phyloP scores from a whole-genome alignment of 37 sponge, comb jelly and placozoan species.

The Eunapius fragilis region DNA sequence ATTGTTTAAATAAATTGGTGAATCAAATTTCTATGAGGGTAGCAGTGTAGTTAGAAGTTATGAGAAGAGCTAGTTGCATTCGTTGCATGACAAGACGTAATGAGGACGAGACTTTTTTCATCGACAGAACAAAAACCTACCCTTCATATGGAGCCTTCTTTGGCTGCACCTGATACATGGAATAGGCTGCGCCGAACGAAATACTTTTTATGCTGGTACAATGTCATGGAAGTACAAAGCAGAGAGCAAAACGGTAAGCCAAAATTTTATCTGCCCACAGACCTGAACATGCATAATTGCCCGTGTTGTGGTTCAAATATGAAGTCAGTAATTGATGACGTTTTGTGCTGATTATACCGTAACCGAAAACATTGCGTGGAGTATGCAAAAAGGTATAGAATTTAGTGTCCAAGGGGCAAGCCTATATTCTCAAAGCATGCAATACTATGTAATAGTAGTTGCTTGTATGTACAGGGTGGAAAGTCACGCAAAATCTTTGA shows the following conservation, averaged over 20 bases:
- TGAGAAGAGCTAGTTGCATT: no score
- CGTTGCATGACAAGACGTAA: no score
- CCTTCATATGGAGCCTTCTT: not conserved
- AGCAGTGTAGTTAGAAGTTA: no score
- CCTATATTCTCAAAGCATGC: no score
- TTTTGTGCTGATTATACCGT: no score
- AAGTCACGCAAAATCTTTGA: no score
- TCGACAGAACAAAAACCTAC: not conserved
- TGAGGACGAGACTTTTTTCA: no score
- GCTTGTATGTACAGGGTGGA: no score
- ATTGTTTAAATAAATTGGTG: no score
- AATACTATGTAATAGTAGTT: no score
- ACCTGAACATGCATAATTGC: not conserved
- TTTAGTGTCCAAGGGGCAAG: no score
- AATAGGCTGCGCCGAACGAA: not conserved
- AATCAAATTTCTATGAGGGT: no score
- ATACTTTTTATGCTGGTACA: not conserved
- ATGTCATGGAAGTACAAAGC: not conserved
- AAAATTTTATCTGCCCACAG: not conserved
- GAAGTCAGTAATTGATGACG: not conserved
- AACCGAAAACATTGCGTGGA: not conserved
- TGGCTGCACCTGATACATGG: not conserved
- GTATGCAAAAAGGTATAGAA: not conserved
- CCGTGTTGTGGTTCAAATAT: not conserved
- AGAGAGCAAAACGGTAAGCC: not conserved